Conservation (phyloP, 1,140 invertebrate species). For the Drosophila ohnishii region DNA sequence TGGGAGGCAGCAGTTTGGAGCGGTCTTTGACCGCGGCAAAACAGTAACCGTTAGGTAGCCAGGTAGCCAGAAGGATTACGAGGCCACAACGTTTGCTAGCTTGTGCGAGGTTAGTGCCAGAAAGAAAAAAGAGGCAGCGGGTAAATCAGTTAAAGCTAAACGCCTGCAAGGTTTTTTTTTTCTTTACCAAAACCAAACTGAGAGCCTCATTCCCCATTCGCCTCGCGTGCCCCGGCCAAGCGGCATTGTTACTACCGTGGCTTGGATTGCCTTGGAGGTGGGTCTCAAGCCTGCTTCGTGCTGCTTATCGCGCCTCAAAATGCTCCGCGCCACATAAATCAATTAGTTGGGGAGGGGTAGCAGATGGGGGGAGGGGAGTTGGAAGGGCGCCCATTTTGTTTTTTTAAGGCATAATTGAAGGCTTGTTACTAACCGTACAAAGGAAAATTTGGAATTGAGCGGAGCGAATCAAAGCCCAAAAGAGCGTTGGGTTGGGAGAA, state of each 20-base stretch:
- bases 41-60: constrained; percentile 61
- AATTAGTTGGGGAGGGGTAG: constrained; percentile 48
- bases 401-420: constrained; percentile 38
- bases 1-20: constrained; percentile 44
- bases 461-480: constrained; percentile 11
- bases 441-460: constrained; percentile 15
- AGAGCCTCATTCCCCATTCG: constrained; percentile 58
- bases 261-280: constrained; percentile 23
- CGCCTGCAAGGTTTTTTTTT: constrained; percentile 33
- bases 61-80: constrained; percentile 56
- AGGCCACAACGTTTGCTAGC: constrained; percentile 37
- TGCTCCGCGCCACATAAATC: constrained; percentile 63
- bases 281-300: constrained; percentile 47
- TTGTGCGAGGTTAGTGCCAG: constrained; percentile 64
- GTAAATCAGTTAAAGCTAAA: constrained; percentile 75
- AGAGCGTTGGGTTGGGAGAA: not conserved
- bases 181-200: constrained; percentile 26
- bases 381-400: constrained; percentile 24
- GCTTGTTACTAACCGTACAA: constrained; percentile 1
- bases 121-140: constrained; percentile 15
- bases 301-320: constrained; percentile 61
- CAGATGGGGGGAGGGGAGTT: not conserved
- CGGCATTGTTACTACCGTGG: constrained; percentile 33
- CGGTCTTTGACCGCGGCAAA: constrained; percentile 57
- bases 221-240: constrained; percentile 47